phyloP scores from a whole-genome alignment of 1,140 invertebrate species.

The Leptonema lineaticorne region DNA sequence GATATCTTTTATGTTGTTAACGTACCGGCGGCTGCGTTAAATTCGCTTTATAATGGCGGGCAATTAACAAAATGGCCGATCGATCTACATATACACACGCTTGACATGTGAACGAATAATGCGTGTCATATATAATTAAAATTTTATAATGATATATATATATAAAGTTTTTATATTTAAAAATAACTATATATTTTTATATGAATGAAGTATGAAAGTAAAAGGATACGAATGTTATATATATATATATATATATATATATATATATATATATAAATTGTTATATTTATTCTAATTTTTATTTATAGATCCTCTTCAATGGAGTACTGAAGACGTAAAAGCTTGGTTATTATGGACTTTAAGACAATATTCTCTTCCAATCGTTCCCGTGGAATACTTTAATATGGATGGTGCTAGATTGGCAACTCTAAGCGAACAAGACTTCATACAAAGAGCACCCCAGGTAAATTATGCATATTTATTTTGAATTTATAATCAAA shows the following conservation, averaged over 20 bases:
- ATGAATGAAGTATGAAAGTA: too few relatives aligned
- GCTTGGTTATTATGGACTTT: constrained; percentile 85
- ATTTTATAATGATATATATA: background rate
- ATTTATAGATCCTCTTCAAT: constrained; percentile 77
- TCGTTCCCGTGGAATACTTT: constrained; percentile 71
- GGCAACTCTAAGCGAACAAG: constrained; percentile 76
- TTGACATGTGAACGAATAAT: background rate
- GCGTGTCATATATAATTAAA: background rate
- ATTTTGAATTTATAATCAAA: too few relatives aligned
- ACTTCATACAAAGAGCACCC: constrained; percentile 78
- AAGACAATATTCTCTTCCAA: constrained; percentile 71
- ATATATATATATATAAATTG: too few relatives aligned
- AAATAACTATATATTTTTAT: too few relatives aligned
- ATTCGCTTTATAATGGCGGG: background rate
- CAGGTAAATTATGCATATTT: constrained; percentile 59
- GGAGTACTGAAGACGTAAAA: constrained; percentile 80
- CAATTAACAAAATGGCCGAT: background rate
- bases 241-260: too few relatives aligned
- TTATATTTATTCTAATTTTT: constrained; percentile 32
- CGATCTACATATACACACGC: background rate
- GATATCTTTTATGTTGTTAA: too few relatives aligned
- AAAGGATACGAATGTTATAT: background rate
- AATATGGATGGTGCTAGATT: constrained; percentile 77
- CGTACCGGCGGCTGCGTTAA: background rate
- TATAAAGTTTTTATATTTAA: background rate